These are phyloP conservation scores for Automeris io DNA, from an alignment of 2,888 invertebrate genomes.

Conservation along the genomic window DNA sequence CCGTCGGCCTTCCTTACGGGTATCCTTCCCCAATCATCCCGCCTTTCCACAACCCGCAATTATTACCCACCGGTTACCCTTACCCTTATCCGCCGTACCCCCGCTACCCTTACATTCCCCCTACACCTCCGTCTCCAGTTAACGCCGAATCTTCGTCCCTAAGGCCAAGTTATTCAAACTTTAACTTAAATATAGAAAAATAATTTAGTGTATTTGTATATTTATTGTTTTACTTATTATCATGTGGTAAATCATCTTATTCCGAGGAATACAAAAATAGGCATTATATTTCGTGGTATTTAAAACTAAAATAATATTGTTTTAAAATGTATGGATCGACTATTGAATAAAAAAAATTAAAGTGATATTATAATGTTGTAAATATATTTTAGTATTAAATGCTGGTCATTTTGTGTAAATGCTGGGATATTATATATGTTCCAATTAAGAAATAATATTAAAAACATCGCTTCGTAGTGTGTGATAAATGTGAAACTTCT, in stretches of 20 bases:
- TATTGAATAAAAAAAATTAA: neutral
- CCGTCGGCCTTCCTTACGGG: slow-evolving; percentile 80
- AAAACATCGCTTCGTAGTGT: too few relatives aligned
- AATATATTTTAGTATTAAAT: slow-evolving; percentile 30
- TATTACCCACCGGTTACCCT: slow-evolving; percentile 73
- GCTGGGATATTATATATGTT: too few relatives aligned
- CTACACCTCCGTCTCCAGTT: slow-evolving; percentile 63
- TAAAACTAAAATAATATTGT: too few relatives aligned
- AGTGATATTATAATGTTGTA: slow-evolving; percentile 5
- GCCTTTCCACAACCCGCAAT: slow-evolving; percentile 74
- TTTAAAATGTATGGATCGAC: too few relatives aligned
- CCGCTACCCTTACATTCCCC: slow-evolving; percentile 75
- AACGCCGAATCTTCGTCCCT: slow-evolving; percentile 53
- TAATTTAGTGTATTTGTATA: slow-evolving; percentile 26
- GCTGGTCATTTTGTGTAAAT: slow-evolving; percentile 20
- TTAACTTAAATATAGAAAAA: slow-evolving; percentile 67
- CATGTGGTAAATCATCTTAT: too few relatives aligned
- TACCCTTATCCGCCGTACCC: slow-evolving; percentile 77
- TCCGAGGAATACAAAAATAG: too few relatives aligned
- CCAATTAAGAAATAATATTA: too few relatives aligned
- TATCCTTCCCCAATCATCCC: slow-evolving; percentile 78
- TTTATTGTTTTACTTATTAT: too few relatives aligned
- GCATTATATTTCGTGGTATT: too few relatives aligned
- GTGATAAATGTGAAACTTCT: too few relatives aligned
- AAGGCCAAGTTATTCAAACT: slow-evolving; percentile 70